Evolutionary conservation across 2,113 vertebrate species (phyloP).

Genomic region (Megaptera novaeangliae): DNA sequence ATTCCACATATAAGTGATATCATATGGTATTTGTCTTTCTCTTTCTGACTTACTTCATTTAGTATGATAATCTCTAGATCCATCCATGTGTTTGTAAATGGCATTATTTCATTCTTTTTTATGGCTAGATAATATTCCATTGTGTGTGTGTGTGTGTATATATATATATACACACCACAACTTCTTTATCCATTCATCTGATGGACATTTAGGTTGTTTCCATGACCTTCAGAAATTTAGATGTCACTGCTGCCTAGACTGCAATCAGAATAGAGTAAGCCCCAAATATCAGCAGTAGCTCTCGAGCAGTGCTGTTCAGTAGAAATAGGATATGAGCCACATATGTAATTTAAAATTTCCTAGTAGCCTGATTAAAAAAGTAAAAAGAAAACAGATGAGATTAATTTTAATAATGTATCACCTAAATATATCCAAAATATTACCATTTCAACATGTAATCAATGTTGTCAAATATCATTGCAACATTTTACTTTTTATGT

Average conservation of each 20-base stretch:
- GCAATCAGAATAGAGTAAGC: not conserved
- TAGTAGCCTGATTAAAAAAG: not conserved
- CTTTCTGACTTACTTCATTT: not conserved
- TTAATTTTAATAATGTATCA: constrained; percentile 18
- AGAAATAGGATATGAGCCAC: not conserved
- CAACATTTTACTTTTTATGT: not conserved
- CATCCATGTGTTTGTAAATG: not conserved
- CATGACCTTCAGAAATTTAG: not conserved
- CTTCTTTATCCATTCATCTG: not conserved
- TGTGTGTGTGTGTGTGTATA: not conserved
- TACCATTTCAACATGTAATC: not conserved
- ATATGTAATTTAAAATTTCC: not conserved
- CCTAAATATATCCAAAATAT: not conserved
- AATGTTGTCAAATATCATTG: not conserved
- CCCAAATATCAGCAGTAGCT: not conserved
- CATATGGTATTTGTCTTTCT: not conserved
- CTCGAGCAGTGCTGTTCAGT: not conserved
- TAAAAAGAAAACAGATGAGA: constrained; percentile 1
- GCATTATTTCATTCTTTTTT: not conserved
- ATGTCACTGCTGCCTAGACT: not conserved
- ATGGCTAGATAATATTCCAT: not conserved
- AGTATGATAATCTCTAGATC: not conserved
- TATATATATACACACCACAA: too few relatives aligned
- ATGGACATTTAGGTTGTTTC: not conserved
- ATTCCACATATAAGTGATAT: not conserved